Conservation (phyloP, 2,797 vertebrate genomes). For the Lemur catta region DNA sequence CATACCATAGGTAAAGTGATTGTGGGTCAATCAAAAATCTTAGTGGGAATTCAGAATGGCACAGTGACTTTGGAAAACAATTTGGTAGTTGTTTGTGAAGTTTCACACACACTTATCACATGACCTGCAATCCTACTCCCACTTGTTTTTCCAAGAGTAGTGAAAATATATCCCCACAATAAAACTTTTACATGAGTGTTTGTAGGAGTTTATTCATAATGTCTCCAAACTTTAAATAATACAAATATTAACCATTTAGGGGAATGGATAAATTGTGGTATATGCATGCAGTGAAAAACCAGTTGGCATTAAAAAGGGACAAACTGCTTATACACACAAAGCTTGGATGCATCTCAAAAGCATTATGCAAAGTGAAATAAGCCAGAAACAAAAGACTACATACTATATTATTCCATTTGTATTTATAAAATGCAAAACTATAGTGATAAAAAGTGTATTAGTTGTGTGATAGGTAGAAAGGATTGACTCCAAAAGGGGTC, state of each 20-base stretch:
- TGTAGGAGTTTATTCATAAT: not conserved
- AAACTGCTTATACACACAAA: not conserved
- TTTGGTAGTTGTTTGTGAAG: not conserved
- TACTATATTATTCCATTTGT: not conserved
- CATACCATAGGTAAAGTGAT: not conserved
- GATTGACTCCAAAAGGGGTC: not conserved
- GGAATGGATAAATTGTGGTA: not conserved
- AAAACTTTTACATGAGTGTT: not conserved
- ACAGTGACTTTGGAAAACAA: not conserved
- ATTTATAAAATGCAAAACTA: not conserved
- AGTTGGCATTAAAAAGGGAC: not conserved
- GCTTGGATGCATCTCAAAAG: not conserved
- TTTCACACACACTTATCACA: not conserved
- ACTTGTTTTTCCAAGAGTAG: not conserved
- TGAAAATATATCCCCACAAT: not conserved
- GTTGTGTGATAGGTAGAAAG: not conserved
- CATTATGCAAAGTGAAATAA: not conserved
- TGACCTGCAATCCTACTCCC: not conserved
- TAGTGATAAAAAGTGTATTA: not conserved
- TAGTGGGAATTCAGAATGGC: not conserved
- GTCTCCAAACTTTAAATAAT: not conserved
- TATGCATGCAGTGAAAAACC: not conserved
- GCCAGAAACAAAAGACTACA: not conserved
- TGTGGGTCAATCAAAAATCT: not conserved
- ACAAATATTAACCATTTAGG: not conserved